Conservation (phyloP, 2,797 vertebrate genomes). For the Vireo griseus region DNA sequence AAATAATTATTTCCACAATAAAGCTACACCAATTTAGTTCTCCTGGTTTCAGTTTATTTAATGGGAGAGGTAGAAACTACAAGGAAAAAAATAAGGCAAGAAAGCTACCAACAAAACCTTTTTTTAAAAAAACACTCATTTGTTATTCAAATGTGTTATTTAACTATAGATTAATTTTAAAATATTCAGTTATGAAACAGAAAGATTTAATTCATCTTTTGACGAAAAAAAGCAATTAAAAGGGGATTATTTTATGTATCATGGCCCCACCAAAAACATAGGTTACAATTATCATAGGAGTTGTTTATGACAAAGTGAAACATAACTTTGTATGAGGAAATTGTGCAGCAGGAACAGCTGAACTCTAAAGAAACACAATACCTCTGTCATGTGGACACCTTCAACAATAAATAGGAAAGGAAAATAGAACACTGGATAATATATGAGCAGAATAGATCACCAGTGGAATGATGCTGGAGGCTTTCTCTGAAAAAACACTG, state of each 20-base stretch:
- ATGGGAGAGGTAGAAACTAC: not conserved
- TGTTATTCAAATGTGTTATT: not conserved
- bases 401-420: not conserved
- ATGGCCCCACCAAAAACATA: not conserved
- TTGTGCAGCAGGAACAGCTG: not conserved
- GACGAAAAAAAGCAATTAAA: not conserved
- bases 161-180: not conserved
- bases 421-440: not conserved
- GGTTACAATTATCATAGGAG: not conserved
- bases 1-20: not conserved
- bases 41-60: not conserved
- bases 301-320: not conserved
- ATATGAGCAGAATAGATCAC: not conserved
- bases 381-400: not conserved
- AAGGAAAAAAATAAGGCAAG: not conserved
- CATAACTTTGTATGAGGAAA: not conserved
- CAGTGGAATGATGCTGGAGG: not conserved
- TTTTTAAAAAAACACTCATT: not conserved
- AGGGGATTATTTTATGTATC: not conserved
- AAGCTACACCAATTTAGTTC: not conserved
- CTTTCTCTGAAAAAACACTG: not conserved
- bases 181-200: not conserved
- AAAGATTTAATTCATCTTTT: not conserved
- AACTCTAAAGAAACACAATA: not conserved
- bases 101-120: not conserved